Conservation (phyloP, 2,113 vertebrate species). For the Cyanoliseus patagonus region DNA sequence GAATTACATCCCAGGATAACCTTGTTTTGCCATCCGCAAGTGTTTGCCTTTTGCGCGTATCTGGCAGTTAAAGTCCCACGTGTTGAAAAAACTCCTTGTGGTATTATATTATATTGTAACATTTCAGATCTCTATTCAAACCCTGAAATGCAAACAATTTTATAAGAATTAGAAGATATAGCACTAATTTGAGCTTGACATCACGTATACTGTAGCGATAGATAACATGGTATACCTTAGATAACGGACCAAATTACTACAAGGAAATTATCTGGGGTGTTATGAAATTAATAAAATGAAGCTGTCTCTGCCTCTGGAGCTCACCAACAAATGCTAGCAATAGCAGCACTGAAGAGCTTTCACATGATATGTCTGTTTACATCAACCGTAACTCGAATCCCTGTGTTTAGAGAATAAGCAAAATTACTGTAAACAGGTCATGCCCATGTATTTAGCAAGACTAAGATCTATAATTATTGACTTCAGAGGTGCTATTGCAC, state of each 20-base stretch:
- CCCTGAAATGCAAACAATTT: not conserved
- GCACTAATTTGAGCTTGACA: not conserved
- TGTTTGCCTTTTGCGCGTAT: not conserved
- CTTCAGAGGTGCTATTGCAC: not conserved
- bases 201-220: accelerated
- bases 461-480: not conserved
- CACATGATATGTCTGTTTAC: not conserved
- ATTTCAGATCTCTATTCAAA: not conserved
- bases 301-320: not conserved
- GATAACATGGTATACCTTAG: not conserved
- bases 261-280: not conserved
- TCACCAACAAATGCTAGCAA: not conserved
- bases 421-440: not conserved
- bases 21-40: not conserved
- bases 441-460: not conserved
- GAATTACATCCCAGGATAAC: not conserved
- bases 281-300: not conserved
- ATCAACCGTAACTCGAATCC: not conserved
- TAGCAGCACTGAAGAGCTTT: not conserved
- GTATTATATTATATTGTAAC: not conserved
- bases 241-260: not conserved
- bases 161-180: not conserved
- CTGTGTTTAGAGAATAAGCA: not conserved
- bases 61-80: not conserved
- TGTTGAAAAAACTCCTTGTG: not conserved